phyloP scores from a whole-genome alignment of 2,888 invertebrate species.

The Conistra vaccinii region DNA sequence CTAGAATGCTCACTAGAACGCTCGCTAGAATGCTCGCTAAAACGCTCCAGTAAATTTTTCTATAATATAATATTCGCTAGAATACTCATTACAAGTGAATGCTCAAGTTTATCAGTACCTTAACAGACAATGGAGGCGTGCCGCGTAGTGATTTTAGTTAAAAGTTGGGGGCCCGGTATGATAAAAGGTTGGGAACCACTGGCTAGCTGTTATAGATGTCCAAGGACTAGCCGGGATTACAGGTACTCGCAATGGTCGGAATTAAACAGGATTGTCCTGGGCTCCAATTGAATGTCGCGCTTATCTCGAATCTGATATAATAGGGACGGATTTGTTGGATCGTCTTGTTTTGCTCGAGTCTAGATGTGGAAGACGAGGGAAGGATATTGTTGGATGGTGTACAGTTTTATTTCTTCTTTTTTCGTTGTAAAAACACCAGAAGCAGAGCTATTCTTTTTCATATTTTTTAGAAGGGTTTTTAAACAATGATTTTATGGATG shows the following conservation, averaged over 20 bases:
- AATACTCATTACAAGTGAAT: too few species aligned
- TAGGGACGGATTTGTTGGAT: slow-evolving; percentile 32
- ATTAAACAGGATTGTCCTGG: slow-evolving; percentile 82
- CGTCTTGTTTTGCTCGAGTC: slow-evolving; percentile 39
- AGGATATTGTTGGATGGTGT: slow-evolving; percentile 6
- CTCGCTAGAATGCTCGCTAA: too few species aligned
- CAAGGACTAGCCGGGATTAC: slow-evolving; percentile 49
- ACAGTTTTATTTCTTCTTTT: not conserved
- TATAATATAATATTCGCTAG: too few species aligned
- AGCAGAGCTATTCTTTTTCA: too few species aligned
- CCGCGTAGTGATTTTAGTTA: not conserved
- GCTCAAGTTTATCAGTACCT: too few species aligned
- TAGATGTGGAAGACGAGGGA: slow-evolving; percentile 1
- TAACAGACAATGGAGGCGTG: too few species aligned
- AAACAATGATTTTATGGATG: not conserved
- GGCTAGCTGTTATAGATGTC: slow-evolving; percentile 37
- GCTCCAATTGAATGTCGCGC: slow-evolving; percentile 57
- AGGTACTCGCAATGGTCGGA: slow-evolving; percentile 69
- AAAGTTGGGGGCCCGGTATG: not conserved
- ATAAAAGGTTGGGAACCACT: not conserved
- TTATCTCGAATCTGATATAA: slow-evolving; percentile 57
- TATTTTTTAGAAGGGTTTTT: not conserved
- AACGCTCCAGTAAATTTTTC: too few species aligned
- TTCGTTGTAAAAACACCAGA: too few species aligned
- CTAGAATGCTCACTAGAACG: too few species aligned